A percentile compares a stretch with the other conserved stretches of the same genome.
Evolutionary conservation across 2,888 invertebrate species (phyloP).

Genomic region (Lithophane ornitopus): DNA sequence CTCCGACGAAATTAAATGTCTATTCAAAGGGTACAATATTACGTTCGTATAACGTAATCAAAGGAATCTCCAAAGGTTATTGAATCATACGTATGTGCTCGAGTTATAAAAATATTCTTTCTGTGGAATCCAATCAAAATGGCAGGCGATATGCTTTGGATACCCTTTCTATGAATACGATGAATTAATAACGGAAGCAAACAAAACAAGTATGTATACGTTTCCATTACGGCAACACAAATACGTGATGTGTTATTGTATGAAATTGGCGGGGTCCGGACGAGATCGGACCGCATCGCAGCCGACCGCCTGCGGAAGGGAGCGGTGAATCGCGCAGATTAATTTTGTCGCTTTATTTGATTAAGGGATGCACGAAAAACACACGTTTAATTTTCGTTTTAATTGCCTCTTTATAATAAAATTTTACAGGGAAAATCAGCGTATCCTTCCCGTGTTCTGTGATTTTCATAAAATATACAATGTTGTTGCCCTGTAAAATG

Average conservation of each 20-base stretch:
- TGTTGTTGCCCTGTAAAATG: slow-evolving; percentile 10
- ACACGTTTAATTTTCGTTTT: slow-evolving; percentile 65
- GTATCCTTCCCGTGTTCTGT: slow-evolving; percentile 23
- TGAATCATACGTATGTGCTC: slow-evolving; percentile 66
- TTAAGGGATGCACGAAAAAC: slow-evolving; percentile 67
- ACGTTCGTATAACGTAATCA: slow-evolving; percentile 63
- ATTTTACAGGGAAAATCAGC: slow-evolving; percentile 49
- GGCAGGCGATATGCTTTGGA: slow-evolving; percentile 74
- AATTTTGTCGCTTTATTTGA: slow-evolving; percentile 80
- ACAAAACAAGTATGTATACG: slow-evolving; percentile 76
- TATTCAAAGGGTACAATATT: slow-evolving; percentile 60
- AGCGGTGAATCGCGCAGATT: slow-evolving; percentile 75
- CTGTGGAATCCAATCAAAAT: slow-evolving; percentile 84
- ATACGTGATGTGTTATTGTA: slow-evolving; percentile 83
- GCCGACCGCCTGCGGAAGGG: slow-evolving; percentile 73
- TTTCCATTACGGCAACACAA: slow-evolving; percentile 79
- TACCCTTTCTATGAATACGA: slow-evolving; percentile 78
- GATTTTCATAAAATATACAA: slow-evolving; percentile 43
- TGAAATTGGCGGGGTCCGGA: slow-evolving; percentile 81
- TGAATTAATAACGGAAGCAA: slow-evolving; percentile 82
- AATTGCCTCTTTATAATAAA: slow-evolving; percentile 63
- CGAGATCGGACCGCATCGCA: slow-evolving; percentile 73
- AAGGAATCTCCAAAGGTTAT: slow-evolving; percentile 69
- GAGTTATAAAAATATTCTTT: slow-evolving; percentile 74
- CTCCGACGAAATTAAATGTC: slow-evolving; percentile 56